Base-by-base conservation (phyloP, 1,140 invertebrate species). In the Drosophila littoralis region DNA sequence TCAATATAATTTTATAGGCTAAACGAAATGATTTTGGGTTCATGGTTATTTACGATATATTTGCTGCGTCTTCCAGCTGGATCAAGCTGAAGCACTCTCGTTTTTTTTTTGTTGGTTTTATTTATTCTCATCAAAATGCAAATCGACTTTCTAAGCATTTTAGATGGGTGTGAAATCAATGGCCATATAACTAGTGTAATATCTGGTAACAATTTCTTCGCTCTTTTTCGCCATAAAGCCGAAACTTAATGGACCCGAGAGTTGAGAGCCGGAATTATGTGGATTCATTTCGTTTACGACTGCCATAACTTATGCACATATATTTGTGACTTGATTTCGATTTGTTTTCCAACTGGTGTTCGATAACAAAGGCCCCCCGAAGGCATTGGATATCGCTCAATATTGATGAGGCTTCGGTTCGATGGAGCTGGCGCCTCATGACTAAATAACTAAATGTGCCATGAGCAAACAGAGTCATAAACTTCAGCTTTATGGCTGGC, bases 381-480 rank as follows among this genome's bases (percentile, higher is more conserved):
- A 70, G 17, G 40, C 57, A 83, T 89, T 77, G 77, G 75, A 86
- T 86, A 86, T 79, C 82, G 79, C 79, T 88, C 58, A 86, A 86
- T 86, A 86, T 86, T 86, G 82, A 86, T 88, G 83, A 74, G 83
- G 48, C 76, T 72, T 36, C 50, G 38, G 64, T 61, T 70, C 68
- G 4, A 0, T 28, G 58, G 8, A 33, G 55, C 75, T 65, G 63
- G 76, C 79, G 83, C 76, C 79, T 69, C 75, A 63, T 63, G 82
- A 78, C 75, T 63, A 73, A 86, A 86, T 81, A 78, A 85, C 82
- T 86, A 79, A 82, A 84, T 85, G 77, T 68, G 81, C 70, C 75
- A 79, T 76, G 72, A 88, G 76, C 83, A 89, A 86, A 88, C 83
- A 88, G 69, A 88, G 83, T 88, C 83, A 88, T 88, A 88, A 88